phyloP scores from a whole-genome alignment of 1,140 invertebrate genomes.

The Chionoecetes opilio region DNA sequence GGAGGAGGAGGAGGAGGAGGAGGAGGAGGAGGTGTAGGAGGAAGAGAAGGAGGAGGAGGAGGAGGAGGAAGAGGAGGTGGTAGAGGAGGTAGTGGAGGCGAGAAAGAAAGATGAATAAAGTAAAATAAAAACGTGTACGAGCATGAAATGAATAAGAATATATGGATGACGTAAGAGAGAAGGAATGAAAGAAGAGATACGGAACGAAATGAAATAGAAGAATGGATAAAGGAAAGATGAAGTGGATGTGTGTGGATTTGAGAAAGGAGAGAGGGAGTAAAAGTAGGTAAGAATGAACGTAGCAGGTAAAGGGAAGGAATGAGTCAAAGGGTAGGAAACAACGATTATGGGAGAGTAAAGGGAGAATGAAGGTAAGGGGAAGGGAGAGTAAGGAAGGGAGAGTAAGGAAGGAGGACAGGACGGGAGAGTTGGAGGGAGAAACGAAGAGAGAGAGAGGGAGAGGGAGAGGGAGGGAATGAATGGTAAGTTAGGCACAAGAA shows the following conservation, averaged over 20 bases:
- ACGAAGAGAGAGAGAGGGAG: constrained; percentile 47
- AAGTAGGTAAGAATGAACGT: not conserved
- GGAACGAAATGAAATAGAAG: not conserved
- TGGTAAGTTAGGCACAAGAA: not conserved
- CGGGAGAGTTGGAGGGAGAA: constrained; percentile 44
- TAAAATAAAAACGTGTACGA: no score
- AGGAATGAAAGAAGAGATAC: constrained; percentile 1
- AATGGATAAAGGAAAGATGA: not conserved
- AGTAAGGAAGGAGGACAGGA: not conserved
- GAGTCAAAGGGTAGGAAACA: not conserved
- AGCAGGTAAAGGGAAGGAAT: not conserved
- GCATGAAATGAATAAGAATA: not conserved
- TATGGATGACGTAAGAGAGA: not conserved
- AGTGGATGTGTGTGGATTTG: not conserved
- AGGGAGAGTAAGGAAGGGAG: not conserved
- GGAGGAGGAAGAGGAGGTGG: not conserved
- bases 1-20: not conserved
- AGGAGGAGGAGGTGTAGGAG: not conserved
- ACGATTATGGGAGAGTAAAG: not conserved
- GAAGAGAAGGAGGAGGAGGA: not conserved
- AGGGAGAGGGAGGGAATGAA: constrained; percentile 41
- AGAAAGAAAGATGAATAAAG: not conserved
- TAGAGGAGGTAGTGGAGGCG: no score
- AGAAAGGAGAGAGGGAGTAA: not conserved
- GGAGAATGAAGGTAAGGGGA: not conserved